phyloP scores from a whole-genome alignment of 2,888 invertebrate genomes.

The Limnephilus rhombicus region DNA sequence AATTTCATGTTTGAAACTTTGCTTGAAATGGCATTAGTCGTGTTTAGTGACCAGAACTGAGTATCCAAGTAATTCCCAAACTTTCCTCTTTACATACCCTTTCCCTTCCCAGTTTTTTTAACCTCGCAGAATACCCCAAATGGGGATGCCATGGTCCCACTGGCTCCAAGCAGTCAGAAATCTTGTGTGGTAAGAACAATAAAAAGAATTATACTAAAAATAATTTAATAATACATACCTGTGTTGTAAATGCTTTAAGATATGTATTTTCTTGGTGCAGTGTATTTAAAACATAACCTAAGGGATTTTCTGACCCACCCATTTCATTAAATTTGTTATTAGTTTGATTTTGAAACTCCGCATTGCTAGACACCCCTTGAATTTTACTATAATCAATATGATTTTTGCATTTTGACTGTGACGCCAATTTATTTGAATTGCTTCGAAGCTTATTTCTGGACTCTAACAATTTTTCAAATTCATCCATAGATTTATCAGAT shows the following conservation, averaged over 20 bases:
- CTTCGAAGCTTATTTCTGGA: background rate
- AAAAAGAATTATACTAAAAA: background rate
- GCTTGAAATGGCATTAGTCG: too few relatives aligned
- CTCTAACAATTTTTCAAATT: slow-evolving; percentile 40
- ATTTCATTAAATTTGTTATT: slow-evolving; percentile 8
- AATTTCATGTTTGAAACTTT: too few relatives aligned
- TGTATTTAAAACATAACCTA: slow-evolving; percentile 55
- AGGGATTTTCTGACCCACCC: slow-evolving; percentile 6
- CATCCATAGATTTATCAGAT: slow-evolving; percentile 40
- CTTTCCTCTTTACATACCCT: too few relatives aligned
- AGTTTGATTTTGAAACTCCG: background rate
- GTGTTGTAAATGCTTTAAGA: slow-evolving; percentile 70
- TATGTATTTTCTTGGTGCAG: slow-evolving; percentile 69
- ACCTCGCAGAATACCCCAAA: too few relatives aligned
- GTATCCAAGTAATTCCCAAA: too few relatives aligned
- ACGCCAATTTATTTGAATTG: background rate
- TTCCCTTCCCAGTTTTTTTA: too few relatives aligned
- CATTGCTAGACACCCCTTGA: background rate
- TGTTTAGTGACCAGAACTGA: too few relatives aligned
- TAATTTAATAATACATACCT: slow-evolving; percentile 69
- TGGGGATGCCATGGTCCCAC: too few relatives aligned
- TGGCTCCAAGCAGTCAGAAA: too few relatives aligned
- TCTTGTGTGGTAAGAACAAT: too few relatives aligned
- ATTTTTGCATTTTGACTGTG: background rate
- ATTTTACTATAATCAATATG: background rate